These are phyloP conservation scores for Ephestia elutella DNA, from an alignment of 1,140 invertebrate genomes.

Conservation along the genomic window DNA sequence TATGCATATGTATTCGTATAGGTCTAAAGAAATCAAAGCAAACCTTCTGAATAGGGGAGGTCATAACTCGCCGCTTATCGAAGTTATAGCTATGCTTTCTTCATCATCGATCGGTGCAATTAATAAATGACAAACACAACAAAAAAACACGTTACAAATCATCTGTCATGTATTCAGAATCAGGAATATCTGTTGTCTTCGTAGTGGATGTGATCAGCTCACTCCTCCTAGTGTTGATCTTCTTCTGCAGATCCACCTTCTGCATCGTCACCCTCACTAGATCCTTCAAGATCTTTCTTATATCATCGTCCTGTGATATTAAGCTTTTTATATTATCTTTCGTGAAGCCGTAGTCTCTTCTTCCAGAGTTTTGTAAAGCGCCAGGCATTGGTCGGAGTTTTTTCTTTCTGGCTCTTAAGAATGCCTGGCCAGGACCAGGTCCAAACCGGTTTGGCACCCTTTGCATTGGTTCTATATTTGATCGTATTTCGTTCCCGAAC, in stretches of 20 bases:
- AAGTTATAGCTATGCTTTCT: no score
- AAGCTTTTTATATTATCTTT: constrained; percentile 53
- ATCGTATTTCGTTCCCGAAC: neutral
- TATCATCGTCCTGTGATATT: constrained; percentile 57
- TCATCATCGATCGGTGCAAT: no score
- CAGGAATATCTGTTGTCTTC: constrained; percentile 1
- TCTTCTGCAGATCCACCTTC: constrained; percentile 52
- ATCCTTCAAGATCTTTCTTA: constrained; percentile 61
- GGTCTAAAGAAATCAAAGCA: no score
- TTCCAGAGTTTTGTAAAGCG: constrained; percentile 27
- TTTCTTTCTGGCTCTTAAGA: constrained; percentile 21
- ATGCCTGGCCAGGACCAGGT: constrained; percentile 6
- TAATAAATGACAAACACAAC: constrained; percentile 10
- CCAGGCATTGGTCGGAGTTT: constrained; percentile 12
- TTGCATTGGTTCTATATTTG: constrained; percentile 13
- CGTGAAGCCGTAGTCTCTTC: constrained; percentile 43
- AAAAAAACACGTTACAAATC: constrained; percentile 24
- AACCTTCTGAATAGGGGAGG: no score
- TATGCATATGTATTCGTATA: no score
- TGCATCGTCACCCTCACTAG: constrained; percentile 61
- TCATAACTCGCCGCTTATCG: no score
- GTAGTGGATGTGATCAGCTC: neutral
- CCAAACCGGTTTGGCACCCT: constrained; percentile 14
- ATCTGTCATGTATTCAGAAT: constrained; percentile 13
- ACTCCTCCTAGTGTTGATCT: constrained; percentile 32